Evolutionary conservation across 2,888 invertebrate genomes (phyloP).

Genomic region (Hydraecia micacea): DNA sequence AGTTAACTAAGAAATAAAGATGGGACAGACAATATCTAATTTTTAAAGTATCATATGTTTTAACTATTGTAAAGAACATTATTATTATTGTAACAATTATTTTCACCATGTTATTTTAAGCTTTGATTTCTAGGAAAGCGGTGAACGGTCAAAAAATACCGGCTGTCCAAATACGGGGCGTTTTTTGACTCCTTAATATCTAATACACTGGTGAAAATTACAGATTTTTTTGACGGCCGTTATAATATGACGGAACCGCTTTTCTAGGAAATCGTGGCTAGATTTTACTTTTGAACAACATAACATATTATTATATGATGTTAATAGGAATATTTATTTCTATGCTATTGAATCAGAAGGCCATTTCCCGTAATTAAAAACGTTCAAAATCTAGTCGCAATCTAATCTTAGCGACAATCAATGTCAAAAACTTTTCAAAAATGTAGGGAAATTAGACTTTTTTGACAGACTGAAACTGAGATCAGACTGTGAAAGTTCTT

Average conservation of each 20-base stretch:
- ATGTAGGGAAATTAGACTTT: not conserved
- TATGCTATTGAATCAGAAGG: not conserved
- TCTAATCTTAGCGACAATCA: not conserved
- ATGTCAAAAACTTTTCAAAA: not conserved
- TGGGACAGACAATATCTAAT: not conserved
- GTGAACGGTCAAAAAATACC: not conserved
- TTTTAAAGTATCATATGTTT: not conserved
- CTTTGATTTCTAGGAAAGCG: not conserved
- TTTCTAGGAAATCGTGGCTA: not conserved
- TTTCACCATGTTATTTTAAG: not conserved
- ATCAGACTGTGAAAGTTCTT: not conserved
- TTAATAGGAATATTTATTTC: not conserved
- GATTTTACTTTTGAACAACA: not conserved
- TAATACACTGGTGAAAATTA: not conserved
- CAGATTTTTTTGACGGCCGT: not conserved
- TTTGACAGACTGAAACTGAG: not conserved
- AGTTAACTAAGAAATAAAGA: conserved; percentile 4
- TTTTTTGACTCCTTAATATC: not conserved
- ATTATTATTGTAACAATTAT: not conserved
- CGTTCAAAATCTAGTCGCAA: not conserved
- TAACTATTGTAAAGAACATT: not conserved
- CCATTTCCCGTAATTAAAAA: not conserved
- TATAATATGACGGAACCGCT: not conserved
- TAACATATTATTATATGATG: not conserved
- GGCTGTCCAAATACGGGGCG: not conserved